Conservation (phyloP, 2,797 vertebrate species). For the Anas bernieri region DNA sequence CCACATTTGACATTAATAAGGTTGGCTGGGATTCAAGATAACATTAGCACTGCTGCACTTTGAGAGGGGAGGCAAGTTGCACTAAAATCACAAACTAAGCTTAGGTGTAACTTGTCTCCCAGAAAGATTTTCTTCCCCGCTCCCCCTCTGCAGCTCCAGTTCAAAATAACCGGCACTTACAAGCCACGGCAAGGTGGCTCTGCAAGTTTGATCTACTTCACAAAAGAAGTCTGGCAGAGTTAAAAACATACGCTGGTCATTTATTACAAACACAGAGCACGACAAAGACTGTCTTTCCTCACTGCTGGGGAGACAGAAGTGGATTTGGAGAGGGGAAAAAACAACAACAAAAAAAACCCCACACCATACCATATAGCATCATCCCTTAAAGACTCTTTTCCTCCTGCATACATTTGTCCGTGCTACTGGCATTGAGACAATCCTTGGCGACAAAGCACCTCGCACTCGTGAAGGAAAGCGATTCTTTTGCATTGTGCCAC, state of each 20-base stretch:
- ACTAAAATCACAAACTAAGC: neutral
- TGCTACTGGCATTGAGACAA: conserved; percentile 53
- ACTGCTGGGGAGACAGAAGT: neutral
- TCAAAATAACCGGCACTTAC: neutral
- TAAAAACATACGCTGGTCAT: neutral
- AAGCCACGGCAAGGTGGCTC: neutral
- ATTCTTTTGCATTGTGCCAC: conserved; percentile 63
- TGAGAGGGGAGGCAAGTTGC: neutral
- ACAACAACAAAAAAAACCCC: neutral
- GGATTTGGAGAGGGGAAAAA: neutral
- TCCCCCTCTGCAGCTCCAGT: neutral
- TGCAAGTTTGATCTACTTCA: neutral
- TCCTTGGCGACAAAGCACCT: conserved; percentile 54
- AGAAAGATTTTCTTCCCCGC: neutral
- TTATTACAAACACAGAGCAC: neutral
- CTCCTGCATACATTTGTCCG: conserved; percentile 49
- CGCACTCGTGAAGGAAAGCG: conserved; percentile 48
- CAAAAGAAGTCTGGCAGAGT: neutral
- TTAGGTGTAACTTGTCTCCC: neutral
- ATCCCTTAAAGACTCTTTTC: conserved; percentile 53
- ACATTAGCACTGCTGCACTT: neutral
- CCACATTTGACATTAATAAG: neutral
- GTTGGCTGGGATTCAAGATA: neutral
- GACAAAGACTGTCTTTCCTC: conserved; percentile 24
- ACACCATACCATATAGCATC: neutral